Conservation (phyloP, 2,113 vertebrate genomes). For the Alexandromys fortis region DNA sequence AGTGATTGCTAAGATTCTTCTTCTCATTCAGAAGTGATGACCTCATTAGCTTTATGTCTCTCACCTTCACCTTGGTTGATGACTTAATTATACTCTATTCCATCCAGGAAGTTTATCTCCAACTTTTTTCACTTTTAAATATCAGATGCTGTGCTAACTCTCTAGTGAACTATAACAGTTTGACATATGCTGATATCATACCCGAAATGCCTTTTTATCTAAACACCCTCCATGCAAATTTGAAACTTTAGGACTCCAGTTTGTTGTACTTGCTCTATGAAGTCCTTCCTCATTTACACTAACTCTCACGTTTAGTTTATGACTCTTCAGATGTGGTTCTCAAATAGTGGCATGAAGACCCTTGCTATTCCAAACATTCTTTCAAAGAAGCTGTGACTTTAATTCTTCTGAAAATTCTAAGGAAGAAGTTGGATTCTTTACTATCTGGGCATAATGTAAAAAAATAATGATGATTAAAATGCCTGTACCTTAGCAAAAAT, state of each 20-base stretch:
- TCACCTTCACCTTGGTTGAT: background rate
- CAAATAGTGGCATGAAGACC: background rate
- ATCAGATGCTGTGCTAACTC: background rate
- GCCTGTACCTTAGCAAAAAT: background rate
- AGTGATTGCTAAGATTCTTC: conserved; percentile 49
- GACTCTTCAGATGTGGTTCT: background rate
- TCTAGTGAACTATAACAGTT: background rate
- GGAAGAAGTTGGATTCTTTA: background rate
- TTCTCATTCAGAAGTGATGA: conserved; percentile 52
- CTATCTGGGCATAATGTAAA: background rate
- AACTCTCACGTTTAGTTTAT: background rate
- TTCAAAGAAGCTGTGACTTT: background rate
- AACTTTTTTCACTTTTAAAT: background rate
- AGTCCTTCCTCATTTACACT: background rate
- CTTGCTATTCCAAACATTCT: background rate
- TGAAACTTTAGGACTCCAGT: background rate
- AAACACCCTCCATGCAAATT: background rate
- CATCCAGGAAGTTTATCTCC: background rate
- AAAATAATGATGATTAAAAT: background rate
- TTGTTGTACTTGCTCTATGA: background rate
- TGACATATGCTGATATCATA: background rate
- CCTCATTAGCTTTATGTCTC: background rate
- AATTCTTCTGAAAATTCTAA: conserved; percentile 4
- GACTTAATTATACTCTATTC: background rate
- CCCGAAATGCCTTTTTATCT: background rate